A percentile compares a stretch with the other conserved stretches of the same genome.
Conservation (phyloP, 1,140 invertebrate species). For the Drosophila lini region DNA sequence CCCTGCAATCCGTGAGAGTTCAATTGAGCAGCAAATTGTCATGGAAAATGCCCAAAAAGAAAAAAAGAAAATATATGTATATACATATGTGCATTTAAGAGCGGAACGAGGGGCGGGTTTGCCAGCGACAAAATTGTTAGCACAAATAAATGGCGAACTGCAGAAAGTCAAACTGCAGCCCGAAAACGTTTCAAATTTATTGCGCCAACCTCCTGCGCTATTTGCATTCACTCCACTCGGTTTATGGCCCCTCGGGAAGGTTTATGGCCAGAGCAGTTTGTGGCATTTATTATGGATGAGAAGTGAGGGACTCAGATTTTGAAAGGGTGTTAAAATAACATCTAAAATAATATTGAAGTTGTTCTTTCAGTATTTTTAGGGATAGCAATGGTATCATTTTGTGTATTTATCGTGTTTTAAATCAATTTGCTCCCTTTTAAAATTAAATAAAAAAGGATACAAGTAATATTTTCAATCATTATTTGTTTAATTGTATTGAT, state of each 20-base stretch:
- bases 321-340: background rate
- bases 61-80: slow-evolving; percentile 5
- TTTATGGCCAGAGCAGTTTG: slow-evolving; percentile 22
- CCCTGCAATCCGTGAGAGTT: slow-evolving; percentile 56
- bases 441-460: background rate
- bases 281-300: background rate
- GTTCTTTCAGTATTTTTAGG: too few relatives aligned
- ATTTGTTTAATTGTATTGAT: too few relatives aligned
- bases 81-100: slow-evolving; percentile 1
- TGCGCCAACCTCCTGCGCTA: slow-evolving; percentile 43
- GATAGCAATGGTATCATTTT: too few relatives aligned
- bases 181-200: slow-evolving; percentile 75
- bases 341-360: background rate
- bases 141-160: slow-evolving; percentile 63
- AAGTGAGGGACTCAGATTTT: slow-evolving; percentile 5
- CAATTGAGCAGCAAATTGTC: slow-evolving; percentile 79
- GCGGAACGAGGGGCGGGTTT: background rate
- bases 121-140: slow-evolving; percentile 66
- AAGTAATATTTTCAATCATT: background rate
- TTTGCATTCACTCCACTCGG: slow-evolving; percentile 53
- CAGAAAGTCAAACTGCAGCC: slow-evolving; percentile 71
- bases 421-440: background rate
- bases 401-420: background rate
- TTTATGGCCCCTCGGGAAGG: slow-evolving; percentile 15
- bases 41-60: slow-evolving; percentile 40